Base-by-base conservation (phyloP, 2,797 vertebrate species). In the Strix occidentalis region DNA sequence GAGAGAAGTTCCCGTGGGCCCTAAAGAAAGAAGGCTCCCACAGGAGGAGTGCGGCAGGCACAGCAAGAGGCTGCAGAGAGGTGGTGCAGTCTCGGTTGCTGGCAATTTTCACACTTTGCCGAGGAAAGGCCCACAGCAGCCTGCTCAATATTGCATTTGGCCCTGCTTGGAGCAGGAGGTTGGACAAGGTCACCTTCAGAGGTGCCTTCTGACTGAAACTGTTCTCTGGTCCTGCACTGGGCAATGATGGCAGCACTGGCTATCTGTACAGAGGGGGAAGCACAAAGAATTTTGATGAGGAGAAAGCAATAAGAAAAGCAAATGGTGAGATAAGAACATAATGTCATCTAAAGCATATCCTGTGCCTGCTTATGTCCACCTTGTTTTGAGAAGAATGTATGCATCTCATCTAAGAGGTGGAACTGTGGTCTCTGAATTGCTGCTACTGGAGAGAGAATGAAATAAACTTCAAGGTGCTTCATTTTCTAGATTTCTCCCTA, bases 271-370 rank as follows among this genome's bases (percentile, higher is more conserved):
- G 23, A 6, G 14, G 16, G 23, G 45, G 25, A 77, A 83, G 63
- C 83, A 61, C 41, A 57, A 43, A 48, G 84, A 89, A 94, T 94
- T 90, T 87, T 74, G 63, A 72, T 90, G 90, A 84, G 83, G 29
- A 48, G 78, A 84, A 81, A 43, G 74, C 72, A 89, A 0, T 69
- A 39, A 89, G 33, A 48, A 87, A 66, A 89, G 9, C 18, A 87
- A 66, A 69, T 29, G 21, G n/a, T 13, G 29, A 89, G 46, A 54
- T 37, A 78, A 77, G 84, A 74, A 37, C 53, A 43, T 82, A 63
- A 63, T 64, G 77, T 86, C 77, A 39, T 75, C 72, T 46, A 13
- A 63, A 78, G 57, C 18, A 78, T 83, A 61, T 70, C 75, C 46
- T 74, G 31, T 94, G 56, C 35, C n/a, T 87, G 29, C 79, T 84